Evolutionary conservation across 2,888 invertebrate genomes (phyloP).

Genomic region (Thera britannica): DNA sequence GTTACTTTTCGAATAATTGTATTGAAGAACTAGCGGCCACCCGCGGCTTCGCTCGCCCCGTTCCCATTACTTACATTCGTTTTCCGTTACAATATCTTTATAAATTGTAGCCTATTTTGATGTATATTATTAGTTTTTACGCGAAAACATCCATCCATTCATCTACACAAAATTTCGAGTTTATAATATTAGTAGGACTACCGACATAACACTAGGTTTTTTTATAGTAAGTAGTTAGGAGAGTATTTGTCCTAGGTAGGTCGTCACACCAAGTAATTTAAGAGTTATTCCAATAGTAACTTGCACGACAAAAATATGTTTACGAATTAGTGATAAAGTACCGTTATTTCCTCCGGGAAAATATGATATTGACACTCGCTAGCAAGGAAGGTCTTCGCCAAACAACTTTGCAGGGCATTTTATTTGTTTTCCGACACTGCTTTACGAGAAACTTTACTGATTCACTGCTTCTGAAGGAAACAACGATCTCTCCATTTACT

Average conservation of each 20-base stretch:
- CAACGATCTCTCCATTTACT: slow-evolving; percentile 21
- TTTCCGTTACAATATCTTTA: no score
- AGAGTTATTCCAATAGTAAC: slow-evolving; percentile 12
- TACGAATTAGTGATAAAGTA: slow-evolving; percentile 21
- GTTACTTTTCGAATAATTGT: no score
- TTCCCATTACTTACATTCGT: no score
- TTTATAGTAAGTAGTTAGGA: no score
- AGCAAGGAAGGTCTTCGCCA: slow-evolving; percentile 22
- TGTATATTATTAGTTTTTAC: no score
- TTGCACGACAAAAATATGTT: slow-evolving; percentile 11
- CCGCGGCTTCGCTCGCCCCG: no score
- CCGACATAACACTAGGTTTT: no score
- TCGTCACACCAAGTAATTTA: background rate
- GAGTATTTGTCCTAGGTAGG: background rate
- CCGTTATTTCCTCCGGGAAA: slow-evolving; percentile 31
- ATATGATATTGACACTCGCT: slow-evolving; percentile 38
- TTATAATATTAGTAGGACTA: no score
- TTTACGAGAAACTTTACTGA: slow-evolving; percentile 28
- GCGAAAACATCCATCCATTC: no score
- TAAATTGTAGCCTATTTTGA: no score
- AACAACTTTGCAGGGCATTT: slow-evolving; percentile 23
- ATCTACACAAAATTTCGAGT: no score
- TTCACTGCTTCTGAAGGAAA: slow-evolving; percentile 27
- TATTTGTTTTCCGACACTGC: slow-evolving; percentile 29
- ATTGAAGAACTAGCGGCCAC: no score